Evolutionary conservation across 2,888 invertebrate genomes (phyloP).

Genomic region (Scaptomyza caliginosa): DNA sequence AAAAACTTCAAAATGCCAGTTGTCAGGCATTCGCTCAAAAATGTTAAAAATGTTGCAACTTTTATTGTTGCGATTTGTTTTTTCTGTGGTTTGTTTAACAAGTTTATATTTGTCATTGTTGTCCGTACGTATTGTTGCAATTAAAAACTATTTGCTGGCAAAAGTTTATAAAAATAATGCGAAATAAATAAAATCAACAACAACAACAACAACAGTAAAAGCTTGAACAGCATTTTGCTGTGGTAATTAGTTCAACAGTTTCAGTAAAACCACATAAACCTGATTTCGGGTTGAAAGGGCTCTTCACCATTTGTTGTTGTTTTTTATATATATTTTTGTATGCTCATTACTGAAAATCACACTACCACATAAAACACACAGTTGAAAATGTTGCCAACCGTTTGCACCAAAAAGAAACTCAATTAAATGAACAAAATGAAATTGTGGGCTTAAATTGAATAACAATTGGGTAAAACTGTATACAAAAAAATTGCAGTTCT

Average conservation of each 20-base stretch:
- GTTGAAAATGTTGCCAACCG: background rate
- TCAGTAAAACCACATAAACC: conserved; percentile 61
- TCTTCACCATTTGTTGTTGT: conserved; percentile 6
- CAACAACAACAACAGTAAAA: conserved; percentile 20
- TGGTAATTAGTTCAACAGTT: conserved; percentile 67
- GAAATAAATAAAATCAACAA: conserved; percentile 21
- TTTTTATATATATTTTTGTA: background rate
- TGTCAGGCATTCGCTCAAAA: conserved; percentile 12
- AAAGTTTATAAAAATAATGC: conserved; percentile 55
- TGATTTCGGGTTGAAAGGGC: conserved; percentile 51
- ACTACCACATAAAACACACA: background rate
- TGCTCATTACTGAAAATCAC: conserved; percentile 13
- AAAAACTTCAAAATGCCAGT: conserved; percentile 12
- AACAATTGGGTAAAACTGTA: background rate
- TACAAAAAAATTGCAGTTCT: background rate
- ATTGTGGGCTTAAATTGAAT: background rate
- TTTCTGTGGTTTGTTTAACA: background rate
- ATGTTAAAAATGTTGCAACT: conserved; percentile 26
- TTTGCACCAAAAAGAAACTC: background rate
- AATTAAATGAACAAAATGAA: background rate
- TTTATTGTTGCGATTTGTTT: conserved; percentile 22
- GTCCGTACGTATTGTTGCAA: conserved; percentile 42
- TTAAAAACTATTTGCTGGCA: conserved; percentile 63
- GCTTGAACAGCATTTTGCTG: conserved; percentile 44
- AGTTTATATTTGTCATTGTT: conserved; percentile 14